Percentiles rank a stretch among this genome's conserved stretches.
phyloP scores from a whole-genome alignment of 1,140 invertebrate species.

The Copidosoma floridanum region DNA sequence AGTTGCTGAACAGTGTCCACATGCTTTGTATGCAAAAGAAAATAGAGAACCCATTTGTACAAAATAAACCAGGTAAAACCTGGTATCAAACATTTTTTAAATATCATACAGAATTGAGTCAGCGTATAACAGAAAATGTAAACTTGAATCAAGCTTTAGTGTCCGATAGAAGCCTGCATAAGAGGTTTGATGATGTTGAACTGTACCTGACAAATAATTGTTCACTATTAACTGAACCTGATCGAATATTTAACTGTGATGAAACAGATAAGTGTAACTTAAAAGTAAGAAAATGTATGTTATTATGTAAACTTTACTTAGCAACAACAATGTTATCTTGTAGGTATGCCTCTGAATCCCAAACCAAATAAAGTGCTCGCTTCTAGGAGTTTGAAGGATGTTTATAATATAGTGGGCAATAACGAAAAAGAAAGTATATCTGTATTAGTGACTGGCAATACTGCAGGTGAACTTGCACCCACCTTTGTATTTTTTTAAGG shows the following conservation, averaged over 20 bases:
- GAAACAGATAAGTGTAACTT: no score
- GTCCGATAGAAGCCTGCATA: no score
- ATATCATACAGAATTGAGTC: not conserved
- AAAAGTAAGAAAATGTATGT: no score
- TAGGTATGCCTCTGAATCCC: conserved; percentile 38
- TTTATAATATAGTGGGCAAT: no score
- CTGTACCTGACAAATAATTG: no score
- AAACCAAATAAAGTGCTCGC: conserved; percentile 27
- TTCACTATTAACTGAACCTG: not conserved
- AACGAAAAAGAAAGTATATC: conserved; percentile 36
- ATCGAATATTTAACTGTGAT: not conserved
- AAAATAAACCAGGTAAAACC: not conserved
- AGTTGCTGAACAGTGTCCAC: not conserved
- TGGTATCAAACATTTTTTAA: not conserved
- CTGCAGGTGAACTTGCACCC: conserved; percentile 36
- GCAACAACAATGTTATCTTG: not conserved
- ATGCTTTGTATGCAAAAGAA: no score
- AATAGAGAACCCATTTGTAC: not conserved
- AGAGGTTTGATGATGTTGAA: no score
- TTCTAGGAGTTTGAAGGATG: conserved; percentile 8
- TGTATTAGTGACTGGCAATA: conserved; percentile 35
- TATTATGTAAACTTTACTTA: not conserved
- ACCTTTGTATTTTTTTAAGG: conserved; percentile 40
- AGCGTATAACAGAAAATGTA: not conserved
- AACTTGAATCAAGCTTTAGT: not conserved